These are phyloP conservation scores for Syrmaticus mikado DNA, from an alignment of 2,113 vertebrate species.

Conservation along the genomic window DNA sequence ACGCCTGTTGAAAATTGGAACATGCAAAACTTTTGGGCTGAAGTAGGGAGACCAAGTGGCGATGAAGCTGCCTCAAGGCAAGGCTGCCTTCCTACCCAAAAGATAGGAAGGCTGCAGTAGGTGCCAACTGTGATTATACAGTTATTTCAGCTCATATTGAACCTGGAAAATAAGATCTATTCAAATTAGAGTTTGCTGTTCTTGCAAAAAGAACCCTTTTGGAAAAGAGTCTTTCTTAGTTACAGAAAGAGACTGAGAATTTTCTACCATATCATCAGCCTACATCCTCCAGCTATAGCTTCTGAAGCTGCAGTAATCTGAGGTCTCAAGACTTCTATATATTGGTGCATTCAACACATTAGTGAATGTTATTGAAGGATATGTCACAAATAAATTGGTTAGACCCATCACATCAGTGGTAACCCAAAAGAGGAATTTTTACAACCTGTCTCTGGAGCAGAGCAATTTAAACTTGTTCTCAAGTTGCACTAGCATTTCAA, in stretches of 20 bases:
- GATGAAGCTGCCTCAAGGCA: not conserved
- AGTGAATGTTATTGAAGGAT: not conserved
- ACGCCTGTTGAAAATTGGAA: not conserved
- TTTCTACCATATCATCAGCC: not conserved
- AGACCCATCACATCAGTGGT: fast-evolving
- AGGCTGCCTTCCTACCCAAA: not conserved
- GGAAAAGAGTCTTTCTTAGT: not conserved
- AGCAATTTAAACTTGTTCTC: not conserved
- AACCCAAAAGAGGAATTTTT: not conserved
- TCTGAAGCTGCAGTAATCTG: not conserved
- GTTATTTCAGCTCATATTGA: not conserved
- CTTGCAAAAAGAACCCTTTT: not conserved
- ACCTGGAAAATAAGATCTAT: not conserved
- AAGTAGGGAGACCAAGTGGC: not conserved
- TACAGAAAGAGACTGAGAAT: not conserved
- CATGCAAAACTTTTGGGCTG: not conserved
- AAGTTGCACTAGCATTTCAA: not conserved
- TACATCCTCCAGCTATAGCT: not conserved
- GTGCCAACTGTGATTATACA: not conserved
- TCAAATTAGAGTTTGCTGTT: not conserved
- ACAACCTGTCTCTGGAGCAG: not conserved
- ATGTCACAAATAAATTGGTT: not conserved
- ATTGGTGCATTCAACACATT: not conserved
- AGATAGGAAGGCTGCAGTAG: not conserved
- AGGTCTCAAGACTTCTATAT: not conserved